phyloP scores from a whole-genome alignment of 2,797 vertebrate genomes.

The Lutjanus campechanus region DNA sequence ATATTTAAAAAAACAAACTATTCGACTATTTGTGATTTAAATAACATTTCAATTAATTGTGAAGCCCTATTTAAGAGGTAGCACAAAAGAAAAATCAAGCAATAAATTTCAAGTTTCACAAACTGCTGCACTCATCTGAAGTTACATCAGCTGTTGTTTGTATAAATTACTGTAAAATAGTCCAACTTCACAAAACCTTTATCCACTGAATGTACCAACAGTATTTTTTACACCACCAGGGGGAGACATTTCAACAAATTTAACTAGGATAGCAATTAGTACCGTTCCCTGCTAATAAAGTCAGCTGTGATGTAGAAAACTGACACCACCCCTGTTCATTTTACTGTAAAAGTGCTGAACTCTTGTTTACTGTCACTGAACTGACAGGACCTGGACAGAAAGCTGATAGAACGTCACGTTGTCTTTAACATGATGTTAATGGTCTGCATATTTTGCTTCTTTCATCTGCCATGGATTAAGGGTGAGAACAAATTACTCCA shows the following conservation, averaged over 20 bases:
- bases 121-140: neutral
- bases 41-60: no score
- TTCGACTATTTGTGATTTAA: no score
- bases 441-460: conserved; percentile 5
- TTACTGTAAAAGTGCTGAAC: neutral
- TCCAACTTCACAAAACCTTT: neutral
- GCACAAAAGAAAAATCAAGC: neutral
- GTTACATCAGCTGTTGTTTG: neutral
- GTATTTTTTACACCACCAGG: neutral
- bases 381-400: neutral
- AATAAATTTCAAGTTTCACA: neutral
- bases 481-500: conserved; percentile 6
- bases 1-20: no score
- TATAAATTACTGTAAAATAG: neutral
- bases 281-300: neutral
- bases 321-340: neutral
- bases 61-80: neutral
- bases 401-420: neutral
- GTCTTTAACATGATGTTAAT: neutral
- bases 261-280: neutral
- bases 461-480: conserved; percentile 14
- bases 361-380: neutral
- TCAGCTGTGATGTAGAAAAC: neutral
- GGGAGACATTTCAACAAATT: conserved; percentile 14
- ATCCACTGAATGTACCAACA: neutral